Conservation (phyloP, 2,797 vertebrate species). For the Sebastes nivosus region DNA sequence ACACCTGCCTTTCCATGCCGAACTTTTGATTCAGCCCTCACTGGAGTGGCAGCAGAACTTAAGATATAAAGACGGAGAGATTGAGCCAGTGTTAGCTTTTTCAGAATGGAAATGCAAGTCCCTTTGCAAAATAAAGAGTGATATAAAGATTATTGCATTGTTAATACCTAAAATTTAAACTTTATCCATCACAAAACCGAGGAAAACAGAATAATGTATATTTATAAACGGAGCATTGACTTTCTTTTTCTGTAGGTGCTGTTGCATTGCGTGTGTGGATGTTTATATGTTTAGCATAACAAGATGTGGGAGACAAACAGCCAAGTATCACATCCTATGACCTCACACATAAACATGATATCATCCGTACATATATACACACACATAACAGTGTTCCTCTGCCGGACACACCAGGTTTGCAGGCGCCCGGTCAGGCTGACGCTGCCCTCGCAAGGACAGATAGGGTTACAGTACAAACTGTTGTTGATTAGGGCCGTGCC, state of each 20-base stretch:
- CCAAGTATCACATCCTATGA: conserved; percentile 57
- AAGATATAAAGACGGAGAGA: conserved; percentile 5
- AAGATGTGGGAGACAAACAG: conserved; percentile 40
- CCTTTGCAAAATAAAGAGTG: neutral
- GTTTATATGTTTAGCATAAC: conserved; percentile 31
- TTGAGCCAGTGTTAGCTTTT: neutral
- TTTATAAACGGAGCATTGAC: neutral
- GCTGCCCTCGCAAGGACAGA: conserved; percentile 70
- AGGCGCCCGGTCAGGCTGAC: conserved; percentile 73
- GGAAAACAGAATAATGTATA: neutral
- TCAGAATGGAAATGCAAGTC: neutral
- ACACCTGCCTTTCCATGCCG: conserved; percentile 71
- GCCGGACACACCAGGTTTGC: conserved; percentile 72
- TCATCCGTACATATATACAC: conserved; percentile 40
- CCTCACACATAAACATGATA: conserved; percentile 71
- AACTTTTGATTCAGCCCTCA: conserved; percentile 52
- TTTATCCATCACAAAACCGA: neutral
- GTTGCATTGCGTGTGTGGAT: neutral
- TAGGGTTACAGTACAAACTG: conserved; percentile 86
- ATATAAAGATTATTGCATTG: neutral
- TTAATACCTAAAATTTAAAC: neutral
- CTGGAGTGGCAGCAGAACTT: conserved; percentile 7
- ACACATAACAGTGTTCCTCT: conserved; percentile 26
- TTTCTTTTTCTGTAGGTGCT: neutral
- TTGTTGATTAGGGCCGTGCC: conserved; percentile 85